phyloP scores from a whole-genome alignment of 2,113 vertebrate genomes.

The Lamprotornis superbus region DNA sequence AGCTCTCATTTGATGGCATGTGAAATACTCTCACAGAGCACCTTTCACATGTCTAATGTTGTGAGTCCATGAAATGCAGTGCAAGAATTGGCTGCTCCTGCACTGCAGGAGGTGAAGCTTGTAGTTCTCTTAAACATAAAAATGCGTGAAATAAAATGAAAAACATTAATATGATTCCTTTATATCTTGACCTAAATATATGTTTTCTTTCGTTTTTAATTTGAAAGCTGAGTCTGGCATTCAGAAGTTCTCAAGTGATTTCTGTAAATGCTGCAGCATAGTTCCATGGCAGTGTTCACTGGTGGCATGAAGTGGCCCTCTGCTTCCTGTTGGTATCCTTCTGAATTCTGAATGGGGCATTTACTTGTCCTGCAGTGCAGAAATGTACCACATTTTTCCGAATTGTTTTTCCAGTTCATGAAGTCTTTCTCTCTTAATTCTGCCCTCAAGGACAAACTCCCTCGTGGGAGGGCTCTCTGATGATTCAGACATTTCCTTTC shows the following conservation, averaged over 20 bases:
- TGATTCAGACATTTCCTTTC: neutral
- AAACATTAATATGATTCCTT: neutral
- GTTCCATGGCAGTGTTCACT: fast-evolving
- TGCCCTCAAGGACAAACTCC: neutral
- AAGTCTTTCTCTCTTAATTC: neutral
- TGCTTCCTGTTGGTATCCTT: neutral
- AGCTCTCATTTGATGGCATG: neutral
- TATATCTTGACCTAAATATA: neutral
- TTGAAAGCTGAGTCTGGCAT: neutral
- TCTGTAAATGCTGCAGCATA: fast-evolving
- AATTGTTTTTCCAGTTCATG: neutral
- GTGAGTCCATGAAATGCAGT: neutral
- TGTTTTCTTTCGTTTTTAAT: neutral
- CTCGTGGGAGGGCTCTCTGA: neutral
- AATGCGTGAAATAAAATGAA: fast-evolving
- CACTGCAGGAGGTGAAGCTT: neutral
- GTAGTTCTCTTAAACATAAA: neutral
- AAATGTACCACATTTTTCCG: neutral
- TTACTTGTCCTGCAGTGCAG: neutral
- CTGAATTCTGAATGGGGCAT: neutral
- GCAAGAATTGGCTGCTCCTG: neutral
- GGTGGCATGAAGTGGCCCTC: neutral
- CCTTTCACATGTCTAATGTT: neutral
- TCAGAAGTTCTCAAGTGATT: neutral
- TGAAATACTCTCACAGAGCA: neutral